Percentiles rank a stretch among this genome's conserved stretches.
These are phyloP conservation scores for Mesoclemmys tuberculata DNA, from an alignment of 2,113 vertebrate species.

Conservation along the genomic window DNA sequence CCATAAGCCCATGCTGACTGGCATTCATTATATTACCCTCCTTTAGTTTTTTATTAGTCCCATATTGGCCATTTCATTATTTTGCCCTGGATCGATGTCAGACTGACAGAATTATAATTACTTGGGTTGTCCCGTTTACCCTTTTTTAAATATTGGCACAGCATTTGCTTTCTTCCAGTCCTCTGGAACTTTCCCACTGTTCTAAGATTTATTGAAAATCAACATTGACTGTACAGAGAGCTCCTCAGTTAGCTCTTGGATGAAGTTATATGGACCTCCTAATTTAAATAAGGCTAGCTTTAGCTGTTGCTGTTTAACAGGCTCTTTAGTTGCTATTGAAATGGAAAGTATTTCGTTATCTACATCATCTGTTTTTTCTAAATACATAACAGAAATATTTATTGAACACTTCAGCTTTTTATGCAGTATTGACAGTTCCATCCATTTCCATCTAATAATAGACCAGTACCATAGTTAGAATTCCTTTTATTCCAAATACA, in stretches of 20 bases:
- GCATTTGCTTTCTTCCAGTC: not conserved
- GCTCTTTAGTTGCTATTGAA: not conserved
- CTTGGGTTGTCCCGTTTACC: not conserved
- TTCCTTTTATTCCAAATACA: not conserved
- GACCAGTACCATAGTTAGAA: not conserved
- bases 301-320: not conserved
- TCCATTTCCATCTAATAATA: not conserved
- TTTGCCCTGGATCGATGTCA: not conserved
- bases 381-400: not conserved
- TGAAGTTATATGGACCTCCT: not conserved
- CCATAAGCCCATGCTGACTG: not conserved
- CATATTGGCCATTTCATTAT: not conserved
- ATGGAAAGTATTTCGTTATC: not conserved
- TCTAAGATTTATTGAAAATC: not conserved
- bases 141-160: not conserved
- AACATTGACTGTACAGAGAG: not conserved
- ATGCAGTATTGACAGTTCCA: not conserved
- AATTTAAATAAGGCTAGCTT: not conserved
- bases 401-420: accelerated
- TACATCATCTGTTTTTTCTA: not conserved
- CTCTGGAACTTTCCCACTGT: not conserved
- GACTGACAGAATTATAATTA: not conserved
- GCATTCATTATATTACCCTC: not conserved
- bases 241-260: accelerated
- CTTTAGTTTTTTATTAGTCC: not conserved